Base-by-base conservation (phyloP, 2,113 vertebrate species). In the Sterrhoptilus dennistouni region DNA sequence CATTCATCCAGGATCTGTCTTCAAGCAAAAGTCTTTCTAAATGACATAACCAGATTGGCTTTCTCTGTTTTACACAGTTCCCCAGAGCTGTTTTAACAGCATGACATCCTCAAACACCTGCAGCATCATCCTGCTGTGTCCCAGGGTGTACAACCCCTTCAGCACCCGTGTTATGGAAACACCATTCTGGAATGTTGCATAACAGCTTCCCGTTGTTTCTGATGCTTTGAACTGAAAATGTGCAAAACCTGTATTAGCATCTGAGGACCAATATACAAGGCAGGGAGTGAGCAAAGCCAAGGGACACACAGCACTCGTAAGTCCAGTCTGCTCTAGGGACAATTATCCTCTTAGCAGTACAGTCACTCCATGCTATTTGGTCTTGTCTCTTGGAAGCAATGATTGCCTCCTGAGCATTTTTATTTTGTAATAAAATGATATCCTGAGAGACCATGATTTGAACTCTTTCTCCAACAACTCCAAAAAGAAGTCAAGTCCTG, bases 301-400 rank as follows among this genome's bases (percentile, higher is more conserved):
- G 35, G 0, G 0, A 38, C 5, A 17, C 12, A 36, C 3, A 63
- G 52, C 2, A 0, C 13, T 31, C 25, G 23, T 45, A n/a, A 53
- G 1, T 13, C 25, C 60, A 66, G 15, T 14, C 22, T 82, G 29
- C 29, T 84, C n/a, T 18, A 35, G 29, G 38, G 25, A 49, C 6
- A 74, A 78, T 71, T 42, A 52, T 38, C 14, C 36, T 60, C 27
- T 77, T 18, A 71, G 27, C 33, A 21, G 36, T 47, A 22, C 9
- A 21, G 56, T 52, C 38, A 49, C 24, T 47, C n/a, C 2, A 1
- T 27, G 44, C 14, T 44, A 21, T 75, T 75, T 85, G 70, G 44
- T 63, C 17, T 57, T 45, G 45, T 36, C 28, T 87, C 29, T 47
- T 64, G 29, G 27, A 85, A 75, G 61, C 23, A 90, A 47, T 33